Evolutionary conservation across 2,113 vertebrate species (phyloP), one percentile per base, ranked within the genome.

Genomic region (Seriola quinqueradiata): DNA sequence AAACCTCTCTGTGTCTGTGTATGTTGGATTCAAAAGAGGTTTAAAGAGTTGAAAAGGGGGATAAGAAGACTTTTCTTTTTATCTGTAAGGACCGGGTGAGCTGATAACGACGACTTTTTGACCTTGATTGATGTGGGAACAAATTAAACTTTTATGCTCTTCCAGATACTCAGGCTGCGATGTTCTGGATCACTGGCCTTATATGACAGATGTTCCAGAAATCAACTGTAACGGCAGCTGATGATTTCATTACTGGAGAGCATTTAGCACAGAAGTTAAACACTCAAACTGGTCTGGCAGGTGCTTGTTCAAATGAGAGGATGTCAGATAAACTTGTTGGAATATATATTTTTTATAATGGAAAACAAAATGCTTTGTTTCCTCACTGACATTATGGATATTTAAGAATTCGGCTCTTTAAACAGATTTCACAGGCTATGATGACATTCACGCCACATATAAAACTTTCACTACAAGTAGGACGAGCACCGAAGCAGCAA

Each of bases 161-260:
- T 65, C 69, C 79, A 75, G 78, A 61, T 57, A 40, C 60, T 63
- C 9, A 4, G n/a, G 9, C 42, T 42, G 25, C 55, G 73, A 17
- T 6, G 63, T 34, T 71, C 5, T 1, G 28, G 25, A 50, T 73
- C 28, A 50, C 54, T 19, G 63, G 72, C 46, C 25, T 55, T 54
- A 70, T 71, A 44, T 40, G 59, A 81, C 65, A 70, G 82, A 80
- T 84, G 82, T 67, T 67, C 59, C 75, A 75, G 36, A 75, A 87
- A 78, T 81, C 23, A 42, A 5, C 64, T 67, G 44, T 65, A 81
- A 84, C 32, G 1, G 21, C 32, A 32, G 75, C 28, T n/a, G 54
- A 82, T 82, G 54, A 61, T 76, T 79, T 79, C 42, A 82, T 70
- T 42, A 46, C 42, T 23, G 5, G 16, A 58, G 34, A 68, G 48